Conservation (phyloP, 1,140 invertebrate species). For the Nasonia vitripennis region DNA sequence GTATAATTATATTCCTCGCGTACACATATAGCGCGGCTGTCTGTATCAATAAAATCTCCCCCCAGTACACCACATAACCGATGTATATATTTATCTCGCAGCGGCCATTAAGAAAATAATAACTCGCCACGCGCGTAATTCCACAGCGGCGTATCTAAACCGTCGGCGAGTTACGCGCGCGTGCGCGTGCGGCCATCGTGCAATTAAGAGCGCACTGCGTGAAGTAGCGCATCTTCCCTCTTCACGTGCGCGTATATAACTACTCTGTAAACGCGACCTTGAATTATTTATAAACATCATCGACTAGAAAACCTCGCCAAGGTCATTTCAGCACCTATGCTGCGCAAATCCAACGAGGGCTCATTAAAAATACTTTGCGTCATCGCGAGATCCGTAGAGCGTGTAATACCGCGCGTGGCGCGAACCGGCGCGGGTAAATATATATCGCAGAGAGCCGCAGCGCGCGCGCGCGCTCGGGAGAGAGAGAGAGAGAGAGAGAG, state of each 20-base stretch:
- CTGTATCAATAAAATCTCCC: neutral
- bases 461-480: too few species aligned
- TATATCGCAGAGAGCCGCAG: neutral
- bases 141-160: neutral
- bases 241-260: neutral
- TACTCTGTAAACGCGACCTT: slow-evolving; percentile 26
- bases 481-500: too few species aligned
- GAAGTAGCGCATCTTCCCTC: neutral
- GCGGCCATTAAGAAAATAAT: neutral
- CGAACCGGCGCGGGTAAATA: neutral
- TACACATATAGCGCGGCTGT: neutral
- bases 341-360: neutral
- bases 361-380: neutral
- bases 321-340: neutral
- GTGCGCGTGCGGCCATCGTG: neutral
- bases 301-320: slow-evolving; percentile 2
- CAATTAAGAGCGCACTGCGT: neutral
- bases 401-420: neutral
- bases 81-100: neutral
- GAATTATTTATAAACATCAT: slow-evolving; percentile 54
- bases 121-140: neutral
- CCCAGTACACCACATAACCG: neutral
- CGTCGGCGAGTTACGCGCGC: neutral
- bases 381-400: too few species aligned
- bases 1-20: too few species aligned